Evolutionary conservation across 2,888 invertebrate species (phyloP).

Genomic region (Pinctada fucata): DNA sequence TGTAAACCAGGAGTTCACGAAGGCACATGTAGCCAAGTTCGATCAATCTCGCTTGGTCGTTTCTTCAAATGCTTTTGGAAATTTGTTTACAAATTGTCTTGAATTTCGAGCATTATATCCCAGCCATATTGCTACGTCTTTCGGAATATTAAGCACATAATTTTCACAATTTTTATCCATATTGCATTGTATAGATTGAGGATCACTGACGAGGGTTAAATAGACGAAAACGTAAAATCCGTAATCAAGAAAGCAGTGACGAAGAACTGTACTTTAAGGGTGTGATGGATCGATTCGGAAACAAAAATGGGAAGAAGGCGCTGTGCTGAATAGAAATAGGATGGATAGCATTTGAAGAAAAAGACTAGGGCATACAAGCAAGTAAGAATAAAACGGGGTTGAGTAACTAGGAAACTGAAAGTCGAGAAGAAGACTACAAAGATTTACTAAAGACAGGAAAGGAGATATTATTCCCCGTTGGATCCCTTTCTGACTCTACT

Average conservation of each 20-base stretch:
- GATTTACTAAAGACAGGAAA: background rate
- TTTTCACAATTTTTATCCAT: too few species aligned
- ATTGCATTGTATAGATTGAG: too few species aligned
- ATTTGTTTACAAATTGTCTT: too few species aligned
- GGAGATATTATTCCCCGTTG: background rate
- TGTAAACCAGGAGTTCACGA: too few species aligned
- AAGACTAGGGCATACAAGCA: background rate
- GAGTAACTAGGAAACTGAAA: background rate
- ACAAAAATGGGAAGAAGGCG: constrained; percentile 1
- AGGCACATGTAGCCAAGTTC: too few species aligned
- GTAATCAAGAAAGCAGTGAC: background rate
- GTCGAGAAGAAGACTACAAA: background rate
- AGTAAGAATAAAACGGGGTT: background rate
- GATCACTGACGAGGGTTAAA: too few species aligned
- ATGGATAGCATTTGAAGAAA: background rate
- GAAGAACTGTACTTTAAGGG: background rate
- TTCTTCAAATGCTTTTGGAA: too few species aligned
- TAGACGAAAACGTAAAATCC: background rate
- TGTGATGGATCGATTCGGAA: background rate
- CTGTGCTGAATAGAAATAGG: background rate
- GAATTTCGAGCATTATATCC: too few species aligned
- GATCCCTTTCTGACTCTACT: background rate
- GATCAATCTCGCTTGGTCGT: too few species aligned
- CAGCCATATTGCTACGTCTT: too few species aligned
- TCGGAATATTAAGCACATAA: too few species aligned